Evolutionary conservation across 2,888 invertebrate species (phyloP), one percentile per base, ranked within the genome.

Genomic region (Heliconius cydno): DNA sequence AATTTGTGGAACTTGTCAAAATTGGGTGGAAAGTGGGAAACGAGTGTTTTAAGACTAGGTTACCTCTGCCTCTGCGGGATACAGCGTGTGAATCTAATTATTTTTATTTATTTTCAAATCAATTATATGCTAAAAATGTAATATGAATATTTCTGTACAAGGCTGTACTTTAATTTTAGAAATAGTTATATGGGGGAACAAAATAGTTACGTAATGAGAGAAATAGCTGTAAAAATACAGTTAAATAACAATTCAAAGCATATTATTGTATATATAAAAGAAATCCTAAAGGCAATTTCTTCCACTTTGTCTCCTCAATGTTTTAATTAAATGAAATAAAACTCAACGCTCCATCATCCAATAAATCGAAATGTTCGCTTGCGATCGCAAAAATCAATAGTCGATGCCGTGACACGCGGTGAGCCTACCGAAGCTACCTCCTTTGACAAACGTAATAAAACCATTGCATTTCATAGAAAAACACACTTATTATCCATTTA

Each of bases 371-470:
- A 81, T 82, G 70, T 76, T 78, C 76, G 78, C 78, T 78, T 41
- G 87, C 86, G 93, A 93, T 93, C 93, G 90, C 88, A 82, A 89
- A 90, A 92, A 94, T 93, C 93, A 94, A 93, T 92, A 92, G 92
- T 91, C 91, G 91, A 92, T 92, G 90, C 86, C 87, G 88, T 86
- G 83, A 86, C 87, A 85, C 85, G 88, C 86, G 84, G 84, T 86
- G 85, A 70, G 82, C 83, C 82, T 78, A 78, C 82, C 78, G 79
- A 81, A 38, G 77, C 57, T 70, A 73, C 60, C 57, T 57, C 65
- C 25, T 19, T 25, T 67, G 10, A 9, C 60, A 22, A 57, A 75
- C 60, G 70, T 71, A 25, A 72, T 65, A 81, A 19, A 70, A 70
- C 15, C 34, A 52, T 15, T 46, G 63, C 66, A 46, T 9, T 67